Percentiles rank a stretch among this genome's conserved stretches.
Evolutionary conservation across 2,888 invertebrate genomes (phyloP).

Genomic region (Cactoblastis cactorum): DNA sequence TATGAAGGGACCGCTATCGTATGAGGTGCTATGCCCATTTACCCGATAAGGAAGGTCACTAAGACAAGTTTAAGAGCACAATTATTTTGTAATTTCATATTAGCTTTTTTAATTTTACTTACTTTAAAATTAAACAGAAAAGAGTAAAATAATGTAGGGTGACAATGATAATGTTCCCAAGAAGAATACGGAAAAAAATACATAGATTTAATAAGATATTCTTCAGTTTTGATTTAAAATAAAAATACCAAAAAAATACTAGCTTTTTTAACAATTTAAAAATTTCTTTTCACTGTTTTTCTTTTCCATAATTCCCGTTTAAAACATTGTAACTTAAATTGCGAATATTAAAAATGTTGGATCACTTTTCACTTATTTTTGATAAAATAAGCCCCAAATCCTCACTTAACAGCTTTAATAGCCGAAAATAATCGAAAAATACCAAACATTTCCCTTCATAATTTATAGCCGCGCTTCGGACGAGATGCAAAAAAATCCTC

Average conservation of each 20-base stretch:
- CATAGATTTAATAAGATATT: too few species aligned
- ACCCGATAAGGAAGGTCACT: slow-evolving; percentile 59
- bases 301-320: too few species aligned
- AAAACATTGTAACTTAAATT: not conserved
- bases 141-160: too few species aligned
- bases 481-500: slow-evolving; percentile 61
- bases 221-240: too few species aligned
- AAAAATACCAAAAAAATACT: too few species aligned
- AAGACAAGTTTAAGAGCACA: slow-evolving; percentile 43
- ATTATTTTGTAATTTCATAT: slow-evolving; percentile 57
- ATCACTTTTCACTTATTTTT: slow-evolving; percentile 38
- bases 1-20: slow-evolving; percentile 66
- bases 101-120: not conserved
- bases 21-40: slow-evolving; percentile 60
- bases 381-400: slow-evolving; percentile 2
- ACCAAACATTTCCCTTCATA: slow-evolving; percentile 25
- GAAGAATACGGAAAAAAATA: too few species aligned
- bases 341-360: not conserved
- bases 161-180: too few species aligned
- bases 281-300: too few species aligned
- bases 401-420: slow-evolving; percentile 8
- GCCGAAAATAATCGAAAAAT: slow-evolving; percentile 16
- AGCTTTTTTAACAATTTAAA: too few species aligned
- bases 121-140: too few species aligned
- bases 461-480: slow-evolving; percentile 57